phyloP scores from a whole-genome alignment of 2,113 vertebrate genomes.

The Saguinus imperator region DNA sequence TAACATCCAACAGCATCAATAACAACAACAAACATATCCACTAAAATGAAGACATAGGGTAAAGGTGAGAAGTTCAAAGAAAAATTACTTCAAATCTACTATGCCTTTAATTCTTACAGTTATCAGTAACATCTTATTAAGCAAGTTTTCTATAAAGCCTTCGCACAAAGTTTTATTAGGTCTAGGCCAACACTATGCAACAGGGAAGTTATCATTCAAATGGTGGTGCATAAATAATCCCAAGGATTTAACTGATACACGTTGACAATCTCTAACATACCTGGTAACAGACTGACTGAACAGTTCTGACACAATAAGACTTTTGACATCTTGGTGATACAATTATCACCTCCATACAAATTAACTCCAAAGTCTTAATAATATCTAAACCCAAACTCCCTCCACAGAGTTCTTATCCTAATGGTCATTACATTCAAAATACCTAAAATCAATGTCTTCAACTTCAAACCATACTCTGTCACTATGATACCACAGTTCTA shows the following conservation, averaged over 20 bases:
- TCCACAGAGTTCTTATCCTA: background rate
- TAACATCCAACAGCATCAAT: background rate
- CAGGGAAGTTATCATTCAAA: background rate
- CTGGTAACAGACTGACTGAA: background rate
- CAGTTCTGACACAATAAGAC: background rate
- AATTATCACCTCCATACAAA: constrained; percentile 1
- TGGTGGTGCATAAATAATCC: background rate
- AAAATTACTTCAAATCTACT: constrained; percentile 13
- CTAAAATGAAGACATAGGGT: background rate
- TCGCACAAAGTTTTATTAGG: background rate
- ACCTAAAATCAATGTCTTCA: background rate
- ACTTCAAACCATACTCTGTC: background rate
- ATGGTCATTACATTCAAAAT: background rate
- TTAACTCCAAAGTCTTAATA: constrained; percentile 1
- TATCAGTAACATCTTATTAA: background rate
- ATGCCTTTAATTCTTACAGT: background rate
- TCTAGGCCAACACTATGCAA: background rate
- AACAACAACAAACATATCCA: background rate
- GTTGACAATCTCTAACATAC: background rate
- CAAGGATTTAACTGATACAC: background rate
- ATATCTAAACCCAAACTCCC: background rate
- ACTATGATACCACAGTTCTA: background rate
- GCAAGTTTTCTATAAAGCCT: background rate
- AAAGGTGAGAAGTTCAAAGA: background rate
- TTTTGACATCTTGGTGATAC: background rate